Conservation (phyloP, 2,113 vertebrate species). For the Cheirogaleus medius region DNA sequence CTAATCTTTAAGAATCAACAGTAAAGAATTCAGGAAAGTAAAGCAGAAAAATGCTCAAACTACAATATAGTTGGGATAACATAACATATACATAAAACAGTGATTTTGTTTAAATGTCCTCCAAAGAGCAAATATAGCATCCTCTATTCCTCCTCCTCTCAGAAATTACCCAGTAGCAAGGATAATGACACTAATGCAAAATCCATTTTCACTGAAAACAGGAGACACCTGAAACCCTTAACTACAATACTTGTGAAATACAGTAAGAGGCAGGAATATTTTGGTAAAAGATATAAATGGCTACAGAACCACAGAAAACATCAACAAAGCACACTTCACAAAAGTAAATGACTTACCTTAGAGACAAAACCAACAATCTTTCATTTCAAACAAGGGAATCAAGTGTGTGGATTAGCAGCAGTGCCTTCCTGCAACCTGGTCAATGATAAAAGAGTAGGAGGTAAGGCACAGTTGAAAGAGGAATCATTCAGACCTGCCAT, state of each 20-base stretch:
- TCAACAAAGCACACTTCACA: background rate
- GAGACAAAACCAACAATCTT: background rate
- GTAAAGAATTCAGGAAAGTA: background rate
- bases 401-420: background rate
- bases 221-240: background rate
- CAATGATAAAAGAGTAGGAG: background rate
- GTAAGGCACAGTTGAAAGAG: background rate
- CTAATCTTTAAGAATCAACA: background rate
- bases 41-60: background rate
- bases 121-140: background rate
- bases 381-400: background rate
- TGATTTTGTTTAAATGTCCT: background rate
- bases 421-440: background rate
- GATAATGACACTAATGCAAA: background rate
- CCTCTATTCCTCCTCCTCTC: background rate
- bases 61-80: background rate
- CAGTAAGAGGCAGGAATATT: background rate
- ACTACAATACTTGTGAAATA: background rate
- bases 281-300: background rate
- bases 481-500: background rate
- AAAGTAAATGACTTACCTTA: background rate
- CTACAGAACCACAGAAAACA: background rate
- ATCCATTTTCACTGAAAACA: background rate
- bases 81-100: background rate
- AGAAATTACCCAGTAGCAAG: background rate